Conservation (phyloP, 2,113 vertebrate genomes). For the Stegostoma tigrinum region DNA sequence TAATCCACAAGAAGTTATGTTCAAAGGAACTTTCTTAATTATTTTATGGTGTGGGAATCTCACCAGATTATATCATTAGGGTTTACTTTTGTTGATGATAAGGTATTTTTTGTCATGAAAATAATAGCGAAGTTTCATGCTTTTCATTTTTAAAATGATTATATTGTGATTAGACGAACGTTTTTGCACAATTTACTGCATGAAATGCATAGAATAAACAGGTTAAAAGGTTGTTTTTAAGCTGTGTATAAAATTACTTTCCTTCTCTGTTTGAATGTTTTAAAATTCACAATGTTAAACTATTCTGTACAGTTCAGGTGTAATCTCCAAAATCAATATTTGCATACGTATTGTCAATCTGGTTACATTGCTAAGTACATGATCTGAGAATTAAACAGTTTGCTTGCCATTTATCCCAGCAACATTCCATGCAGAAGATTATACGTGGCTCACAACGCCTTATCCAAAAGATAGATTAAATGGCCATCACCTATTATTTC, state of each 20-base stretch:
- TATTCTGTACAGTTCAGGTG: slow-evolving; percentile 9
- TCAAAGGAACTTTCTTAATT: background rate
- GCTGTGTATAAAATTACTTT: slow-evolving; percentile 10
- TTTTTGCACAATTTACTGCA: background rate
- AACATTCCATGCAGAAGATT: slow-evolving; percentile 8
- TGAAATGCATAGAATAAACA: background rate
- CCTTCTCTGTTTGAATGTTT: background rate
- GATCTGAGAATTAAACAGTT: slow-evolving; percentile 21
- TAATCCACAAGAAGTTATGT: background rate
- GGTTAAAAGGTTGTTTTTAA: slow-evolving; percentile 16
- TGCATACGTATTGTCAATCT: slow-evolving; percentile 24
- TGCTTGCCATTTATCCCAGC: background rate
- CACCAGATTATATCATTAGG: background rate
- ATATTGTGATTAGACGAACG: background rate
- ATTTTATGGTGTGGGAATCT: background rate
- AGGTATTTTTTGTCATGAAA: background rate
- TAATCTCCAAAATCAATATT: slow-evolving; percentile 27
- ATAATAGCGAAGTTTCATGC: background rate
- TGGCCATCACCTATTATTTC: background rate
- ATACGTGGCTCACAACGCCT: slow-evolving; percentile 5
- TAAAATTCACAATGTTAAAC: slow-evolving; percentile 22
- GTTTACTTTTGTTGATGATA: background rate
- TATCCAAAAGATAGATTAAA: slow-evolving; percentile 30
- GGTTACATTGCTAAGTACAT: background rate
- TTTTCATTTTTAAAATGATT: background rate